Conservation (phyloP, 2,888 invertebrate species). For the Abscondita cerata region DNA sequence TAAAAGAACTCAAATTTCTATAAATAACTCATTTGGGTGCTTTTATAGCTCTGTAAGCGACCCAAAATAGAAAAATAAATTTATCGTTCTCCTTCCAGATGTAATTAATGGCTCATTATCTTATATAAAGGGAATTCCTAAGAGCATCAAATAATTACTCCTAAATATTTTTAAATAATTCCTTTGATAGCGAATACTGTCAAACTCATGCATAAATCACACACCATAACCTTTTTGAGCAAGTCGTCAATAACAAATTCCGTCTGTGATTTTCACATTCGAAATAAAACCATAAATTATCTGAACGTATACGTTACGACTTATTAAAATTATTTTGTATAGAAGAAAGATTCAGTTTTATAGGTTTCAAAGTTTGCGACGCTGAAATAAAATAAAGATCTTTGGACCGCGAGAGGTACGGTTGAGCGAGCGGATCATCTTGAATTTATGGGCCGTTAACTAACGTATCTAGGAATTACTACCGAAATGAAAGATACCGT, state of each 20-base stretch:
- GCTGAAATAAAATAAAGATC: constrained; percentile 39
- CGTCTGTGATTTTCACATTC: constrained; percentile 41
- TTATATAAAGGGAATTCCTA: too few relatives aligned
- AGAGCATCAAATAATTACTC: too few relatives aligned
- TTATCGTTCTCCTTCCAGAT: too few relatives aligned
- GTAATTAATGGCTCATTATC: too few relatives aligned
- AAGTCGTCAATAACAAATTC: constrained; percentile 34
- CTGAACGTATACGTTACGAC: constrained; percentile 43
- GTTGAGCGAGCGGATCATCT: constrained; percentile 33
- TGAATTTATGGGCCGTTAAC: constrained; percentile 35
- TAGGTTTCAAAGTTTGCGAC: constrained; percentile 47
- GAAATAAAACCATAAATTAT: constrained; percentile 48
- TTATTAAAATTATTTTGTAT: constrained; percentile 52
- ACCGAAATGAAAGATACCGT: constrained; percentile 20
- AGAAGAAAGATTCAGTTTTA: constrained; percentile 45
- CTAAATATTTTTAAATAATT: too few relatives aligned
- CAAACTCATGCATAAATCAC: too few relatives aligned
- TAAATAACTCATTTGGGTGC: too few relatives aligned
- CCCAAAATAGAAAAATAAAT: too few relatives aligned
- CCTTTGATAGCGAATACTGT: too few relatives aligned
- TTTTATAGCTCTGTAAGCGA: too few relatives aligned
- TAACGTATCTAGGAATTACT: constrained; percentile 29
- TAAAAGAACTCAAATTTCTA: too few relatives aligned
- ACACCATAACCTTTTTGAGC: background rate
- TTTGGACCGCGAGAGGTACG: constrained; percentile 30